Conservation (phyloP, 2,113 vertebrate species). For the Chaetops frenatus region DNA sequence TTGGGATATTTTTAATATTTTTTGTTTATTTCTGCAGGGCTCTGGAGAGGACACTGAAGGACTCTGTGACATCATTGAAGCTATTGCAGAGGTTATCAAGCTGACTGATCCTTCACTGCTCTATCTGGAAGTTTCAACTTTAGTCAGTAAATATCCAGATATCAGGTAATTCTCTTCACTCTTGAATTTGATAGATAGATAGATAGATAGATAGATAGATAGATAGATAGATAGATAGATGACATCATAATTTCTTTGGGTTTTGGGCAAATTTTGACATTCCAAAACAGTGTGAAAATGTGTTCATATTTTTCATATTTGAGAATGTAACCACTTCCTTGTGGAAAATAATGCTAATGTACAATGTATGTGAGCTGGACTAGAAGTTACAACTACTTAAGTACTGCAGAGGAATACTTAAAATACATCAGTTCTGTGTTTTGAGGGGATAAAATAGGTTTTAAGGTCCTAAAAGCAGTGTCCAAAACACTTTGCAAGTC, state of each 20-base stretch:
- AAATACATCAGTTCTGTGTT: not conserved
- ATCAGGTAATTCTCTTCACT: constrained; percentile 79
- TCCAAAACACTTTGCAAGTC: no score
- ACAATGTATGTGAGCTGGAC: not conserved
- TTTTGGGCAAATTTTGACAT: not conserved
- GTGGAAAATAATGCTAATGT: not conserved
- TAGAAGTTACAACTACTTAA: not conserved
- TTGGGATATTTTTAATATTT: not conserved
- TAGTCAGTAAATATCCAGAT: constrained; percentile 95
- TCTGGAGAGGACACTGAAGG: constrained; percentile 81
- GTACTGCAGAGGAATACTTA: not conserved
- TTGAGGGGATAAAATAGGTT: not conserved
- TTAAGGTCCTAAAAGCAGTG: not conserved
- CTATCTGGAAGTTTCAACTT: constrained; percentile 91
- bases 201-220: no score
- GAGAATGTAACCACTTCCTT: not conserved
- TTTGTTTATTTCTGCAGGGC: constrained; percentile 45
- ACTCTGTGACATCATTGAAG: constrained; percentile 86
- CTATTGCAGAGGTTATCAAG: constrained; percentile 95
- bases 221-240: no score
- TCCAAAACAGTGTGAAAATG: not conserved
- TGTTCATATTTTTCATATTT: not conserved
- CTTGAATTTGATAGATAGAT: not conserved
- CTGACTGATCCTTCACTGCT: constrained; percentile 95
- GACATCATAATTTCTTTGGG: not conserved